phyloP scores from a whole-genome alignment of 2,888 invertebrate species.

The Standfussiana lucernea region DNA sequence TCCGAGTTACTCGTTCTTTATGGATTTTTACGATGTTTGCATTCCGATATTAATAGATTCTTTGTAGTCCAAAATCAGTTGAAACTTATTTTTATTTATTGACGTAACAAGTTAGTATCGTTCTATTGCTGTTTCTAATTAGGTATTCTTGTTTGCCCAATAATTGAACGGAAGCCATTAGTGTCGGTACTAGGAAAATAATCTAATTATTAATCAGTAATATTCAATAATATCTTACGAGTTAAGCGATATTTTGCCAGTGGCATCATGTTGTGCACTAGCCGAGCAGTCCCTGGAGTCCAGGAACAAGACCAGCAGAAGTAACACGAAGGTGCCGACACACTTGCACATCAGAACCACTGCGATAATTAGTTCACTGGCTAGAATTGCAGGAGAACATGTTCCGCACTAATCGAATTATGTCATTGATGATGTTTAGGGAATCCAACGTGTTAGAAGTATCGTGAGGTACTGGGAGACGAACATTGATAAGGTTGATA shows the following conservation, averaged over 20 bases:
- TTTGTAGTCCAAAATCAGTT: conserved; percentile 33
- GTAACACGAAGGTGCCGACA: conserved; percentile 77
- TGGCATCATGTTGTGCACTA: conserved; percentile 84
- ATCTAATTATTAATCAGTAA: conserved; percentile 22
- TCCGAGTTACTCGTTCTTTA: conserved; percentile 45
- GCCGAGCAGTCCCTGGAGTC: conserved; percentile 87
- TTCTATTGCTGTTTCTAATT: background rate
- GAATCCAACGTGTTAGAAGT: conserved; percentile 40
- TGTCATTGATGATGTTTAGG: conserved; percentile 57
- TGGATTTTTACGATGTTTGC: conserved; percentile 58
- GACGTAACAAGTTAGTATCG: background rate
- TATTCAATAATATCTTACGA: conserved; percentile 78
- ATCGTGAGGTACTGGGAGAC: conserved; percentile 60
- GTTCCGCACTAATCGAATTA: conserved; percentile 64
- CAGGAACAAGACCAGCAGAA: conserved; percentile 84
- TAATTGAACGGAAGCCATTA: conserved; percentile 13
- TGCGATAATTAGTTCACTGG: conserved; percentile 73
- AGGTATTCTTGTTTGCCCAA: background rate
- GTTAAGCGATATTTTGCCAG: conserved; percentile 85
- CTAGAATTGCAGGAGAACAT: conserved; percentile 65
- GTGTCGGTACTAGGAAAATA: conserved; percentile 28
- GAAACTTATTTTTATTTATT: conserved; percentile 16
- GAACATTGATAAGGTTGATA: conserved; percentile 75
- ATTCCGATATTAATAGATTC: conserved; percentile 60
- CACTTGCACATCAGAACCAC: conserved; percentile 88